Percentiles rank a stretch among this genome's conserved stretches.
These are phyloP conservation scores for Calliphora vomitoria DNA, from an alignment of 2,888 invertebrate species.

Conservation along the genomic window DNA sequence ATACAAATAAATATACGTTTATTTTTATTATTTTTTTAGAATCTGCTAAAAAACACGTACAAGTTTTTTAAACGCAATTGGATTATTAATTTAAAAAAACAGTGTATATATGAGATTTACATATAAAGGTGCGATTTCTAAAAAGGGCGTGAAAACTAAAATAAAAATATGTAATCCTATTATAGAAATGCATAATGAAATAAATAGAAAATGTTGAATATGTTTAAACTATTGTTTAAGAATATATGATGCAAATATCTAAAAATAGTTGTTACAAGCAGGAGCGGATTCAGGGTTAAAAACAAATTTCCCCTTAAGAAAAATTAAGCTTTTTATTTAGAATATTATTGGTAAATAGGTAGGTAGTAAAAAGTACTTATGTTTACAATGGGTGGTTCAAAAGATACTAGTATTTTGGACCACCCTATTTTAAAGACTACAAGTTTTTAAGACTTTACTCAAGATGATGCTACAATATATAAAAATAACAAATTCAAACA, in stretches of 20 bases:
- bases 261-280: not conserved
- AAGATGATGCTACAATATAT: too few relatives aligned
- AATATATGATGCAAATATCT: not conserved
- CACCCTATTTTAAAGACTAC: too few relatives aligned
- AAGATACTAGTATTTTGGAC: too few relatives aligned
- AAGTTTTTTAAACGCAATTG: not conserved
- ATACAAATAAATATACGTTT: slow-evolving; percentile 21
- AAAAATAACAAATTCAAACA: too few relatives aligned
- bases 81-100: not conserved
- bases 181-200: not conserved
- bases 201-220: not conserved
- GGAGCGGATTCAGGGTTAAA: too few relatives aligned
- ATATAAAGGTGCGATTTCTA: not conserved
- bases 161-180: not conserved
- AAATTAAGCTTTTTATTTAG: too few relatives aligned
- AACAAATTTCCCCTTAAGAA: too few relatives aligned
- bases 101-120: not conserved
- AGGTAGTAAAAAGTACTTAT: too few relatives aligned
- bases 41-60: not conserved
- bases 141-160: slow-evolving; percentile 5
- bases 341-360: too few relatives aligned
- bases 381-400: too few relatives aligned
- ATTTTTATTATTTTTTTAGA: not conserved
- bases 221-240: not conserved
- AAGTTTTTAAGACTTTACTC: too few relatives aligned